A percentile compares a stretch with the other conserved stretches of the same genome.
These are phyloP conservation scores for Blera fallax DNA, from an alignment of 2,888 invertebrate species.

Conservation along the genomic window DNA sequence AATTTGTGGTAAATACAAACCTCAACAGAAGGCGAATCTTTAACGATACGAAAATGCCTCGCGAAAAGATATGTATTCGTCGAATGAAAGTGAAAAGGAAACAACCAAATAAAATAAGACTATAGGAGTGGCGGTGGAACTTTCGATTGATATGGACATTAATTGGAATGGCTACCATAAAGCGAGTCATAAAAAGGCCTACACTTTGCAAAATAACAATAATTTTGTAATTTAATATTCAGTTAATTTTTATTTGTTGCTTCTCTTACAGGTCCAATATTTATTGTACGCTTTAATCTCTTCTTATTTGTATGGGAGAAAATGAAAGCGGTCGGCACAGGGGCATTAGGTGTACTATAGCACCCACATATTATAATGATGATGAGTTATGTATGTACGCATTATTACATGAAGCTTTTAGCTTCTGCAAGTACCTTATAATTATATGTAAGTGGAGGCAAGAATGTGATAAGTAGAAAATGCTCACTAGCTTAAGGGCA, in stretches of 20 bases:
- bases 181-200: neutral
- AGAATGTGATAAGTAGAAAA: too few species aligned
- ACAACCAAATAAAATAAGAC: neutral
- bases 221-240: neutral
- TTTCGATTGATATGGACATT: constrained; percentile 34
- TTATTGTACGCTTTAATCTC: neutral
- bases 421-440: too few species aligned
- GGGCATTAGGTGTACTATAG: neutral
- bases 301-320: neutral
- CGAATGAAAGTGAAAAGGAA: constrained; percentile 38
- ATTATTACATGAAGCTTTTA: too few species aligned
- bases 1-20: neutral
- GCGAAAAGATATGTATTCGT: neutral
- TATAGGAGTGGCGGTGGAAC: constrained; percentile 21
- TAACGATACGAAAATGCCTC: neutral
- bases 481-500: too few species aligned
- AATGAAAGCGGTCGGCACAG: neutral
- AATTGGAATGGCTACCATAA: constrained; percentile 12
- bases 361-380: neutral
- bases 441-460: too few species aligned
- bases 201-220: neutral
- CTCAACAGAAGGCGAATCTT: neutral
- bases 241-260: neutral
- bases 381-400: too few species aligned
- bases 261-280: neutral